Conservation (phyloP, 2,888 invertebrate genomes). For the Acrobasis repandana region DNA sequence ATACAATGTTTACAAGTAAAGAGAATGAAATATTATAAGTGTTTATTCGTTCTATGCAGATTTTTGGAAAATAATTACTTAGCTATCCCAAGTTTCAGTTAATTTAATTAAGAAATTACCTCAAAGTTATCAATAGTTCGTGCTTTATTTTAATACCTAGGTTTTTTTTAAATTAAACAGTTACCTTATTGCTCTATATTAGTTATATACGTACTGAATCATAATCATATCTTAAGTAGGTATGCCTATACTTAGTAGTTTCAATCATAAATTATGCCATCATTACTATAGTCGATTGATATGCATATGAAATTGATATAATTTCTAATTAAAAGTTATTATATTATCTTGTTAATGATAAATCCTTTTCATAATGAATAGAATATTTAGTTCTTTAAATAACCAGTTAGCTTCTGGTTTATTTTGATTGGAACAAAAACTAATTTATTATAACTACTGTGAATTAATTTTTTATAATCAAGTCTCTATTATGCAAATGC, state of each 20-base stretch:
- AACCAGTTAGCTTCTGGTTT: conserved; percentile 30
- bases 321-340: conserved; percentile 13
- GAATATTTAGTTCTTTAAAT: conserved; percentile 27
- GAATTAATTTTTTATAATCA: conserved; percentile 48
- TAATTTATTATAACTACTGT: conserved; percentile 52
- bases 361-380: conserved; percentile 17
- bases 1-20: too few relatives aligned
- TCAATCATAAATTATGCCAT: neutral
- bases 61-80: too few relatives aligned
- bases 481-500: conserved; percentile 36
- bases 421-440: conserved; percentile 41
- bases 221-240: too few relatives aligned
- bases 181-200: too few relatives aligned
- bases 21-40: too few relatives aligned
- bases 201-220: too few relatives aligned
- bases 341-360: conserved; percentile 2
- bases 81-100: too few relatives aligned
- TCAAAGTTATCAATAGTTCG: too few relatives aligned
- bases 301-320: neutral
- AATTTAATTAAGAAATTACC: too few relatives aligned
- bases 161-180: too few relatives aligned
- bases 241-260: neutral
- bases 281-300: neutral
- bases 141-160: too few relatives aligned
- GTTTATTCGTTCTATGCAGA: too few relatives aligned